These are phyloP conservation scores for Stramonita haemastoma DNA, from an alignment of 2,888 invertebrate species.

Conservation along the genomic window DNA sequence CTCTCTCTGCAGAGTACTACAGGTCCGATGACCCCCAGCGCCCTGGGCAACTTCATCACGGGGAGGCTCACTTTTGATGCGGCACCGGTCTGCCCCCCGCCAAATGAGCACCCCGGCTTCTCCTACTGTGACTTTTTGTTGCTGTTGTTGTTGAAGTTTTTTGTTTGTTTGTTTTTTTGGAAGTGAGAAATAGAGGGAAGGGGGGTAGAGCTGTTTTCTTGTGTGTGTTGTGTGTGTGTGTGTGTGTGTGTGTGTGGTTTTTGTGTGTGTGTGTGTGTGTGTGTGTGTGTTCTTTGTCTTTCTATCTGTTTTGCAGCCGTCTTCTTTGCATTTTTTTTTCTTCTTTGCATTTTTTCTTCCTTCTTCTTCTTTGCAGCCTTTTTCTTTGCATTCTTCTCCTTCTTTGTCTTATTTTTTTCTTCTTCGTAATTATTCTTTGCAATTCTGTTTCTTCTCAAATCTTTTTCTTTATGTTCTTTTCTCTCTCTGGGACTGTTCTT, in stretches of 20 bases:
- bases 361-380: no score
- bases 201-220: neutral
- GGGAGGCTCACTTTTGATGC: slow-evolving; percentile 68
- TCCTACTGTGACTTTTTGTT: neutral
- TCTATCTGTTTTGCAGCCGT: neutral
- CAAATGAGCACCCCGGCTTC: neutral
- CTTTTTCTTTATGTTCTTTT: no score
- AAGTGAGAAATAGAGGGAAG: neutral
- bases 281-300: neutral
- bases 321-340: no score
- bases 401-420: no score
- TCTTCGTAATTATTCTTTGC: no score
- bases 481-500: no score
- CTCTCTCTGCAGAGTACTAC: slow-evolving; percentile 72
- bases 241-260: slow-evolving; percentile 1
- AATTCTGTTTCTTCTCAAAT: no score
- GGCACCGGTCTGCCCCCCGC: no score
- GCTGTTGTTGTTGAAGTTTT: neutral
- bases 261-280: neutral
- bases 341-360: no score
- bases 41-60: slow-evolving; percentile 75
- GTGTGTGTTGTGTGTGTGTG: neutral
- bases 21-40: slow-evolving; percentile 71
- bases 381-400: no score
- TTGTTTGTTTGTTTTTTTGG: neutral